Evolutionary conservation across 2,888 invertebrate genomes (phyloP), one percentile per base, ranked within the genome.

Genomic region (Agrypnus murinus): DNA sequence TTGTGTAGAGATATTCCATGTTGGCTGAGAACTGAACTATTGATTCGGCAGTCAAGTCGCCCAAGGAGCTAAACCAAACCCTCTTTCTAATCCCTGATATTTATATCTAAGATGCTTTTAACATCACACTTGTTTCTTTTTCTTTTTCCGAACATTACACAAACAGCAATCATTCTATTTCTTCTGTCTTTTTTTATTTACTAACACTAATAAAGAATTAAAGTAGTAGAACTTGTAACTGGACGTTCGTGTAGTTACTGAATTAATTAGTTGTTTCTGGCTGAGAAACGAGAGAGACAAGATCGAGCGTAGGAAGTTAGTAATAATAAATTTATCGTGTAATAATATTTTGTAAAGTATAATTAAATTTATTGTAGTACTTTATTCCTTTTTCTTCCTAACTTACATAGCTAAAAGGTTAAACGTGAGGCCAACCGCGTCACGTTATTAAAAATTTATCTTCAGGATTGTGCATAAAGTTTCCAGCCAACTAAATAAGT

Each of bases 311-410:
- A 50, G 50, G 63, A 63, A 50, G 50, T 63, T 53, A 32, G 53
- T 40, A 53, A 53, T 65, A 58, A 43, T 43, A 43, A 43, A 43
- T 43, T 43, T 43, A 43, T 43, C 43, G 43, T 43, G 43, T 43
- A 43, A 43, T 43, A 43, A 43, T 43, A 15, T 43, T 43, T 43
- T 43, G 32, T 46, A 58, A 46, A 57, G 31, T 46, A 43, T 57
- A 65, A 65, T 57, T 65, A 65, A 65, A 65, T 65, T 65, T 65
- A 65, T 65, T 65, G 36, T 32, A 45, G 55, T 57, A 19, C 34
- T 46, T 64, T 57, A 57, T 55, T 65, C 65, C 57, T 65, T 65
- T 65, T 59, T 59, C 43, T 38, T 59, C 43, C 43, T 15, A 43
- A 59, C 36, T 59, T 40, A 40, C 58, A 43, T 19, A 59, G 25